phyloP scores from a whole-genome alignment of 2,113 vertebrate species.

The Dolichallabes microphthalmus region DNA sequence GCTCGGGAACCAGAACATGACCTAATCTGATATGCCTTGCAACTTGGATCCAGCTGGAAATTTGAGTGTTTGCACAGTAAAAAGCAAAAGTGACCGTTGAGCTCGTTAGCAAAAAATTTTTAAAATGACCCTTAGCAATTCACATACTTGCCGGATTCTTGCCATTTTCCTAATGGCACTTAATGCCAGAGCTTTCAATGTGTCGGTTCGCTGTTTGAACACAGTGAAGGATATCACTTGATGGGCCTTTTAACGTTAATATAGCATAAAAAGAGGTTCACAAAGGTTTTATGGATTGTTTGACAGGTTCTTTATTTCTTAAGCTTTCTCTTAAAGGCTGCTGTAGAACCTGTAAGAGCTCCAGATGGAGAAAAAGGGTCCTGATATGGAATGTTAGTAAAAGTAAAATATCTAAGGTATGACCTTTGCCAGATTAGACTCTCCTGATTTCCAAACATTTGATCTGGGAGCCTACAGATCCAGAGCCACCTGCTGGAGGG shows the following conservation, averaged over 20 bases:
- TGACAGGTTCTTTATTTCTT: neutral
- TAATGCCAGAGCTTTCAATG: conserved; percentile 17
- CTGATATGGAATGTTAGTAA: neutral
- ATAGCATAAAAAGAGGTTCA: neutral
- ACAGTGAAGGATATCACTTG: neutral
- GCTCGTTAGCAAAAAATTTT: conserved; percentile 64
- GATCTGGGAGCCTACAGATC: neutral
- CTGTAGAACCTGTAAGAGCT: neutral
- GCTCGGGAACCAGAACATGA: conserved; percentile 34
- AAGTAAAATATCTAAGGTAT: neutral
- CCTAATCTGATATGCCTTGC: conserved; percentile 39
- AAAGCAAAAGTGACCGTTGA: conserved; percentile 59
- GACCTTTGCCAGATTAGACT: neutral
- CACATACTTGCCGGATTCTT: neutral
- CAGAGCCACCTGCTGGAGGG: neutral
- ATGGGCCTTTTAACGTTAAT: conserved; percentile 18
- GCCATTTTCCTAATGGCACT: conserved; percentile 36
- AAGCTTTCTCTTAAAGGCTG: neutral
- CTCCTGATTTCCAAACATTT: neutral
- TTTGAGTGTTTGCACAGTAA: conserved; percentile 61
- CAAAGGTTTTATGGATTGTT: neutral
- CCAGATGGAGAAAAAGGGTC: neutral
- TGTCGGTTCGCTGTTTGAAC: conserved; percentile 28
- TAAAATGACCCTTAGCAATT: neutral
- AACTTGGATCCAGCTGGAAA: conserved; percentile 58